Evolutionary conservation across 23 tunicate species (phyloP).

Genomic region (Halocynthia roretzi): DNA sequence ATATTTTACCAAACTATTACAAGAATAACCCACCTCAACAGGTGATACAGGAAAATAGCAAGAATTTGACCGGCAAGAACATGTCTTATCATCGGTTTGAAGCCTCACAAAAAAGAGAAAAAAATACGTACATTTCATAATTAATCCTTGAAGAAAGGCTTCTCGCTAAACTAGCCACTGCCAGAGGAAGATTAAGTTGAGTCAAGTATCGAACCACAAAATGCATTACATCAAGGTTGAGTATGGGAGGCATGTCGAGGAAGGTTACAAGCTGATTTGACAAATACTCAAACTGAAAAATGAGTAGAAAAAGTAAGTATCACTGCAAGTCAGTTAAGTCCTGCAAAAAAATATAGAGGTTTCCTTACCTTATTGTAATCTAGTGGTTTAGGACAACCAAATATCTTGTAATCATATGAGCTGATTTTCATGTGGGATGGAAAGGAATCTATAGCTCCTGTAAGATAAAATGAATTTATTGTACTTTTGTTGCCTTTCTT

Average conservation of each 20-base stretch:
- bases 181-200: constrained; percentile 44
- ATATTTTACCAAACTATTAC: too few relatives aligned
- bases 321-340: background rate
- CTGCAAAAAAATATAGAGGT: constrained; percentile 4
- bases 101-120: background rate
- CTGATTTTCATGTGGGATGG: constrained; percentile 1
- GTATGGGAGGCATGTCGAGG: constrained; percentile 32
- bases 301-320: background rate
- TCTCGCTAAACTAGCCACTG: background rate
- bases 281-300: constrained; percentile 10
- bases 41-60: too few relatives aligned
- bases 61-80: too few relatives aligned
- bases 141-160: background rate
- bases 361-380: constrained; percentile 1
- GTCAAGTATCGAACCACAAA: constrained; percentile 30
- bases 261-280: background rate
- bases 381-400: background rate
- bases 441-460: constrained; percentile 1
- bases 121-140: background rate
- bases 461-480: background rate
- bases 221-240: constrained; percentile 20
- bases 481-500: too few relatives aligned
- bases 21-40: too few relatives aligned
- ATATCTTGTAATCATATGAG: background rate
- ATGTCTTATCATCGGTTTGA: too few relatives aligned